A percentile compares a stretch with the other conserved stretches of the same genome.
These are phyloP conservation scores for Patiria miniata DNA, from an alignment of 35 echinoderm and acorn worm genomes.

Conservation along the genomic window DNA sequence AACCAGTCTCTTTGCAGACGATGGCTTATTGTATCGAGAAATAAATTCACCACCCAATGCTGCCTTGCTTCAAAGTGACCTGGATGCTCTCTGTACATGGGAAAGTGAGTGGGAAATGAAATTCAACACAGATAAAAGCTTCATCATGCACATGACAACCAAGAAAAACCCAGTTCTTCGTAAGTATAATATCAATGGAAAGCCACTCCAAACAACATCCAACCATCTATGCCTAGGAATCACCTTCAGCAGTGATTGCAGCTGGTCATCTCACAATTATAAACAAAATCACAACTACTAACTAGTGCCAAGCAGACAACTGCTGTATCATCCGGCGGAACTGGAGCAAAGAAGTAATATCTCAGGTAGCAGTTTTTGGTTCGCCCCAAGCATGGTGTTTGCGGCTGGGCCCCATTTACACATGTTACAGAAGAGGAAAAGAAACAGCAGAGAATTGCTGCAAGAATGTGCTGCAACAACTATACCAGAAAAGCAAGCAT, in stretches of 20 bases:
- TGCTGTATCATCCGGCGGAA: neutral
- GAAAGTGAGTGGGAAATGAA: too few relatives aligned
- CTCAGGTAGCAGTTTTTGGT: neutral
- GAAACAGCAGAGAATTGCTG: neutral
- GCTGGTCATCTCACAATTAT: conserved; percentile 21
- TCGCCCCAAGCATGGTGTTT: neutral
- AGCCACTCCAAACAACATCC: neutral
- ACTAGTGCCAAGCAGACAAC: neutral
- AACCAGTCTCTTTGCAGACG: neutral
- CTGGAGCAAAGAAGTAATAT: too few relatives aligned
- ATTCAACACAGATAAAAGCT: neutral
- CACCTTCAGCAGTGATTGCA: neutral
- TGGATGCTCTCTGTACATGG: too few relatives aligned
- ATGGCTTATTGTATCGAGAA: neutral
- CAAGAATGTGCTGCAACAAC: conserved; percentile 1
- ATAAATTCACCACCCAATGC: too few relatives aligned
- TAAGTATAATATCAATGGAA: neutral
- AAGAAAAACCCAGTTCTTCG: neutral
- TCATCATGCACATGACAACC: neutral
- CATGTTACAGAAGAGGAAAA: too few relatives aligned
- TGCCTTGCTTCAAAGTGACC: too few relatives aligned
- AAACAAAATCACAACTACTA: neutral
- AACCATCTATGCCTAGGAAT: neutral
- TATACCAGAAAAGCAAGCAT: neutral
- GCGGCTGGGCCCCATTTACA: neutral